Base-by-base conservation (phyloP, 2,888 invertebrate species). In the Cantharis nigra region DNA sequence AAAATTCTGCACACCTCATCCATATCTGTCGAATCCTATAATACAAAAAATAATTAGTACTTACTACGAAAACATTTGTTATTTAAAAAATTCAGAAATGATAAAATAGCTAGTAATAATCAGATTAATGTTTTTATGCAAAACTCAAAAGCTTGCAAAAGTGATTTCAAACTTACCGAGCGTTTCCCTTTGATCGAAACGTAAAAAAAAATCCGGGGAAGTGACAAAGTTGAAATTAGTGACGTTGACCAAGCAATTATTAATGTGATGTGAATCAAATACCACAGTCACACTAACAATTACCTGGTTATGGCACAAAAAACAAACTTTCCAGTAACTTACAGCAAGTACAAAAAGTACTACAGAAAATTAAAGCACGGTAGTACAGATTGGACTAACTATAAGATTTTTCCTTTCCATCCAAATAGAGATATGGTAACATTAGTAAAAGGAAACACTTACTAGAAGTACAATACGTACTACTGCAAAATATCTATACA, bases 401-500 rank as follows among this genome's bases (percentile, higher is more conserved):
- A n/a, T n/a, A 49, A 49, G 49, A 49, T 49, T 5, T 9, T 49
- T 49, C 7, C 4, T 5, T 2, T 7, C 2, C 49, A 7, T 7
- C 13, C 49, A n/a, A 49, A n/a, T 1, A 3, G 20, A 3, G 3
- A 3, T 28, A 4, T 33, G 13, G 5, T 13, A 33, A 33, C 13
- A 33, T 13, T 4, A 5, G 33, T 11, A 33, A 13, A 13, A 7
- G 1, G 9, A 26, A 26, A 26, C 26, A n/a, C 33, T 33, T 49
- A 49, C n/a, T 49, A 49, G 49, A 49, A 49, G 49, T 49, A 33
- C 13, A 33, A 33, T 4, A 33, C 33, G 33, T 33, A 33, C 33
- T 33, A 33, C 33, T 33, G 33, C 13, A 13, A 86, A 87, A 83
- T 30, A 11, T 30, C 10, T 87, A 88, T 87, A 84, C 85, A 81